Base-by-base conservation (phyloP, 1,140 invertebrate species). In the Sinonovacula constricta region DNA sequence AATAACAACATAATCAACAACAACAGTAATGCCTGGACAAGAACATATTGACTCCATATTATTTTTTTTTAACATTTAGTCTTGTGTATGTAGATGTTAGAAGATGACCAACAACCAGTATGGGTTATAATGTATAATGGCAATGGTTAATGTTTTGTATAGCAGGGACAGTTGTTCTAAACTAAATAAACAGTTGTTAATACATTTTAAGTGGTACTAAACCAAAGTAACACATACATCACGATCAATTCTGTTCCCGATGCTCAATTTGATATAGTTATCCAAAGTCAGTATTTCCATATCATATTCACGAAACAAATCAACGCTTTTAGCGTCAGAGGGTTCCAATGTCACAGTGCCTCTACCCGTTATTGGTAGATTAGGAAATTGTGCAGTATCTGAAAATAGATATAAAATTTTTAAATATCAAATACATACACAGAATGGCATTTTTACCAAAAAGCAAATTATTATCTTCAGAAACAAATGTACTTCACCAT, bases 181-280 rank as follows among this genome's bases (percentile, higher is more conserved):
- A 26, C 28, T 28, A n/a, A 30, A 60, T n/a, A 12, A 7, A 5
- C 10, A 30, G 4, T 31, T 31, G 5, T 60, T 7, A 5, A n/a
- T 34, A 34, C 31, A 65, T 45, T 26, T 33, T 7, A 10, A 28
- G 3, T 63, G 12, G 39, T 18, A 63, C n/a, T n/a, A n/a, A n/a
- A n/a, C n/a, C n/a, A 63, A 15, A 34, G 33, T 49, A 33, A 33
- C 33, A 72, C 69, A 51, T 49, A 72, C 69, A 49, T 72, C 69
- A 24, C 69, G 18, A 45, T 72, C 34, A 22, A 72, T 72, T 5
- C 1, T 3, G 1, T 45, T 24, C 18, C 22, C 15, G 22, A 70
- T 36, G 0, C 3, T 3, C 34, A 70, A 28, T 14, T 7, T 22
- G 5, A 39, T 59, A 45, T 33, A 70, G 22, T 34, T 34, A 36